phyloP scores from a whole-genome alignment of 2,113 vertebrate genomes.

The Cathartes aura region DNA sequence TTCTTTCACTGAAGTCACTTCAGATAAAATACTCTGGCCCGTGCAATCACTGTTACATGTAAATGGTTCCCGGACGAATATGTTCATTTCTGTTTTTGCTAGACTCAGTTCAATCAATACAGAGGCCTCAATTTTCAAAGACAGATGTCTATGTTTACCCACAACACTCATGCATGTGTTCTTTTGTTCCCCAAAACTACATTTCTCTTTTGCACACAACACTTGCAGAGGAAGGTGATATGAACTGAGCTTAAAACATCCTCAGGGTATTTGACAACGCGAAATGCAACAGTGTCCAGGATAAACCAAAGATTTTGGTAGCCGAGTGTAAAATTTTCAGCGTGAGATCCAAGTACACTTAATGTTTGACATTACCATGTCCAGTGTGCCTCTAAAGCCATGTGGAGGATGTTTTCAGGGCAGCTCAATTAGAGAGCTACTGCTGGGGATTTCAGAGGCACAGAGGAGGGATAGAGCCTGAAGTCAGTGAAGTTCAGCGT shows the following conservation, averaged over 20 bases:
- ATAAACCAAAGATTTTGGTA: not conserved
- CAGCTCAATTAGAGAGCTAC: not conserved
- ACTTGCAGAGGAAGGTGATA: not conserved
- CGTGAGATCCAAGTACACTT: not conserved
- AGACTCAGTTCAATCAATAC: not conserved
- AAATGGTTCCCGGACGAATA: not conserved
- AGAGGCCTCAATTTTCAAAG: not conserved
- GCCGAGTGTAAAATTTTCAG: not conserved
- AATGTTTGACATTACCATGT: not conserved
- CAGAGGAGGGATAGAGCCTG: not conserved
- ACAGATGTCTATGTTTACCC: not conserved
- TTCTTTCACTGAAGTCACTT: not conserved
- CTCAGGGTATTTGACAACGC: not conserved
- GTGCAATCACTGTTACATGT: not conserved
- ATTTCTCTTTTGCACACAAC: not conserved
- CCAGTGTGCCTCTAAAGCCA: not conserved
- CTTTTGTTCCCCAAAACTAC: not conserved
- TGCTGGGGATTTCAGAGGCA: not conserved
- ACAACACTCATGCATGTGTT: not conserved
- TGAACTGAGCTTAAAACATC: not conserved
- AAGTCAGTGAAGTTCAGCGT: not conserved
- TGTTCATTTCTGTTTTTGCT: not conserved
- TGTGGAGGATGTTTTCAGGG: not conserved
- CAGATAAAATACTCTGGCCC: not conserved
- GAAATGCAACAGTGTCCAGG: not conserved